Conservation (phyloP, 2,797 vertebrate genomes). For the Malurus leucopterus region DNA sequence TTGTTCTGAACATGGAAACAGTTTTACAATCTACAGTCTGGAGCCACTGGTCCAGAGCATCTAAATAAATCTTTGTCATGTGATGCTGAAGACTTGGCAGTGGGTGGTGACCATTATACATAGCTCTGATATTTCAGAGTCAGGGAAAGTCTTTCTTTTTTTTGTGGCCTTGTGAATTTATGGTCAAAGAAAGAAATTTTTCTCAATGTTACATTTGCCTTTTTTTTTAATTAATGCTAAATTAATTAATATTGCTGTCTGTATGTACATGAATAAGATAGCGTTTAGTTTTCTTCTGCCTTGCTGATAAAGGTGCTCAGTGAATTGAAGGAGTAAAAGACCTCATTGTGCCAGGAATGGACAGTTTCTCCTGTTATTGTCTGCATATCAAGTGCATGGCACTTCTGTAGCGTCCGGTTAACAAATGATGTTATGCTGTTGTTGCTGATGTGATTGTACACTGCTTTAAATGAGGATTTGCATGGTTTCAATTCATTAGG, state of each 20-base stretch:
- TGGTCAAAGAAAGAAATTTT: not conserved
- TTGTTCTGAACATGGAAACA: not conserved
- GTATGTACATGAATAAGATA: not conserved
- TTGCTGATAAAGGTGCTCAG: not conserved
- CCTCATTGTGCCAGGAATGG: not conserved
- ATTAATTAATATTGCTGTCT: not conserved
- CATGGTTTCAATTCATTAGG: not conserved
- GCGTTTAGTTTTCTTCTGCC: not conserved
- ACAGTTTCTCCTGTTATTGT: not conserved
- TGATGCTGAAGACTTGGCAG: not conserved
- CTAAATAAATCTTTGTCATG: not conserved
- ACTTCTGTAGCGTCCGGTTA: not conserved
- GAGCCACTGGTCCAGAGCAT: not conserved
- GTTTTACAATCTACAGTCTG: not conserved
- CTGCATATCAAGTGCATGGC: not conserved
- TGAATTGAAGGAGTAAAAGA: not conserved
- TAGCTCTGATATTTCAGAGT: not conserved
- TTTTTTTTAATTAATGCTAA: not conserved
- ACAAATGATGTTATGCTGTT: not conserved
- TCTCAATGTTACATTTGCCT: not conserved
- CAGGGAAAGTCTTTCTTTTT: not conserved
- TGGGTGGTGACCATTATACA: not conserved
- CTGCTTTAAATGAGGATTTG: not conserved
- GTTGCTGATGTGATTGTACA: not conserved
- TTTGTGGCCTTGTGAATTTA: not conserved